Base-by-base conservation (phyloP, 1,140 invertebrate species). In the Maniola jurtina region DNA sequence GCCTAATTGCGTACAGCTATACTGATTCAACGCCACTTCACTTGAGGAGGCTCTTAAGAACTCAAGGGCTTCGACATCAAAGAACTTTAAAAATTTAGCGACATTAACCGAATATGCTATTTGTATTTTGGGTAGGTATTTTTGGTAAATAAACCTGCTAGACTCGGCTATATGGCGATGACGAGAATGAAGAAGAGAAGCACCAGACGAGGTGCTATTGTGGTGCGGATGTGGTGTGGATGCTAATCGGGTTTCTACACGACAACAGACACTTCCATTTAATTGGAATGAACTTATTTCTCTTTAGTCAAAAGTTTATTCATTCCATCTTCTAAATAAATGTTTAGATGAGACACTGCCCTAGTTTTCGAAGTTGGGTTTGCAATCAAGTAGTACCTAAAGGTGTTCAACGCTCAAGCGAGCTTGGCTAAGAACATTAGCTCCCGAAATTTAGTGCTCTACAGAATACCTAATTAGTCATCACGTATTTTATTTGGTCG, bases 11-110 rank as follows among this genome's bases (percentile, higher is more conserved):
- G 52, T 55, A 25, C 16, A 52, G 16, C 16, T 66, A 67, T 71
- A 73, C 64, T 69, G 66, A 76, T 70, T 73, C 71, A 79, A 73
- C 76, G 67, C 65, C 11, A 11, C 67, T 68, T 77, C 62, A 56
- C 61, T 72, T 66, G 64, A 83, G 80, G 59, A 67, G 61, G 78
- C 76, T 80, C 81, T 86, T 83, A 81, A 76, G 70, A 72, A 79
- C 76, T 83, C 68, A 59, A 80, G 64, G 61, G 45, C 70, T 68
- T 61, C 71, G 68, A 76, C 74, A 82, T 86, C 82, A 86, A 86
- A 86, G 79, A 60, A 67, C 47, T 57, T 55, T 55, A 34, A 55
- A 48, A 34, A 13, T 55, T 52, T 25, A 52, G 48, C 14, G 14
- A 16, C 15, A 14, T 52, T 52, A 52, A 25, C 25, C 11, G 13